Percentiles rank a stretch among this genome's conserved stretches.
These are phyloP conservation scores for Philopotamus ludificatus DNA, from an alignment of 1,140 invertebrate genomes.

Conservation along the genomic window DNA sequence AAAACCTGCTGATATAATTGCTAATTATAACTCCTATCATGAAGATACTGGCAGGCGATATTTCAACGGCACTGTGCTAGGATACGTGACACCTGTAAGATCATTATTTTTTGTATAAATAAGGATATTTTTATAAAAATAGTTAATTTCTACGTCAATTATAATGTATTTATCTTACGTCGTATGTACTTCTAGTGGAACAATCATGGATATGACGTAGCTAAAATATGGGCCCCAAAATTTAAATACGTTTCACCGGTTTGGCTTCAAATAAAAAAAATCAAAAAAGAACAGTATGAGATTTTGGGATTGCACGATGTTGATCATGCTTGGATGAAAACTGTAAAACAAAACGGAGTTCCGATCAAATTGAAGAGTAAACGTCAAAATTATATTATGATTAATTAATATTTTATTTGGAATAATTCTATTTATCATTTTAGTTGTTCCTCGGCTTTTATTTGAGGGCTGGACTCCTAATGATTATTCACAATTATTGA, in stretches of 20 bases:
- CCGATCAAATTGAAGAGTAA: conserved; percentile 52
- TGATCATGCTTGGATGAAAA: conserved; percentile 79
- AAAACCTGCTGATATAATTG: conserved; percentile 67
- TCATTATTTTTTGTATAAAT: too few relatives aligned
- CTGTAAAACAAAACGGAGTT: conserved; percentile 59
- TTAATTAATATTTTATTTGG: conserved; percentile 29
- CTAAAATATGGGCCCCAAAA: conserved; percentile 86
- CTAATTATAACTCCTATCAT: conserved; percentile 72
- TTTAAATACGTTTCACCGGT: conserved; percentile 91
- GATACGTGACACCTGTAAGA: conserved; percentile 87
- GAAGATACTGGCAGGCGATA: conserved; percentile 64
- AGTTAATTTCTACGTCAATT: background rate
- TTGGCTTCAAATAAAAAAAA: conserved; percentile 82
- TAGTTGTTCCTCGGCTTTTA: conserved; percentile 79
- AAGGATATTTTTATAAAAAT: background rate
- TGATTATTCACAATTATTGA: conserved; percentile 55
- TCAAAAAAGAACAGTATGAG: conserved; percentile 60
- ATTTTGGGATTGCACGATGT: conserved; percentile 74
- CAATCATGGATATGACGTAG: conserved; percentile 88
- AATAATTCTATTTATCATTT: conserved; percentile 42
- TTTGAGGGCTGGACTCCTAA: conserved; percentile 81
- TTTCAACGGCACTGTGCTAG: conserved; percentile 73
- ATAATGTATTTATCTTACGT: background rate
- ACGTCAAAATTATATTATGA: conserved; percentile 15
- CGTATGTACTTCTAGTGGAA: conserved; percentile 80